Evolutionary conservation across 2,797 vertebrate genomes (phyloP).

Genomic region (Pristis pectinata): DNA sequence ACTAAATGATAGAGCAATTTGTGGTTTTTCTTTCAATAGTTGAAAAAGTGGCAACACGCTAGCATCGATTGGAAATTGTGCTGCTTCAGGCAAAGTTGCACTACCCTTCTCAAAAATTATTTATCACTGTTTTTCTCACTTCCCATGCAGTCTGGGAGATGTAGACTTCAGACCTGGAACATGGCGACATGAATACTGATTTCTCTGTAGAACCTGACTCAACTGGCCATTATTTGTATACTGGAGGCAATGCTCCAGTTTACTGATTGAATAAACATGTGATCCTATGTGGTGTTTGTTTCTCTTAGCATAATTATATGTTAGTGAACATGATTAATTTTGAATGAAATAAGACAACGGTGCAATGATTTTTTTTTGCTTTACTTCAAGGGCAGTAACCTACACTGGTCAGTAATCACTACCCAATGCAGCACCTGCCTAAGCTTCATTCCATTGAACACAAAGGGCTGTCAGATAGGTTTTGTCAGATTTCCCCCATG

Average conservation of each 20-base stretch:
- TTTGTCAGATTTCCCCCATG: neutral
- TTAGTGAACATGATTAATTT: neutral
- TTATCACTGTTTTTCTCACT: neutral
- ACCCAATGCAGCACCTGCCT: neutral
- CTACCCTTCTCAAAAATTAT: neutral
- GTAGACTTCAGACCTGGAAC: neutral
- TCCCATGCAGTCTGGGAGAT: neutral
- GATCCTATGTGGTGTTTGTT: too few species aligned
- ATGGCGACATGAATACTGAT: neutral
- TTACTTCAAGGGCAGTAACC: neutral
- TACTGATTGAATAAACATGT: neutral
- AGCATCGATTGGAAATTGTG: neutral
- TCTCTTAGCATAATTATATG: neutral
- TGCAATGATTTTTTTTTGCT: neutral
- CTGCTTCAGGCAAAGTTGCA: neutral
- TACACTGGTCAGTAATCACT: neutral
- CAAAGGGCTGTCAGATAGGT: neutral
- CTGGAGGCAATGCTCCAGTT: neutral
- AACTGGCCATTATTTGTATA: neutral
- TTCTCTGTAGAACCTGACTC: neutral
- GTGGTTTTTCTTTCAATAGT: neutral
- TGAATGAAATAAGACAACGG: neutral
- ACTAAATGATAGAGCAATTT: slow-evolving; percentile 46
- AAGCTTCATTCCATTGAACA: neutral
- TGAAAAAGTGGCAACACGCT: too few species aligned